Percentiles rank a stretch among this genome's conserved stretches.
Conservation (phyloP, 2,113 vertebrate genomes). For the Ceratotherium simum region DNA sequence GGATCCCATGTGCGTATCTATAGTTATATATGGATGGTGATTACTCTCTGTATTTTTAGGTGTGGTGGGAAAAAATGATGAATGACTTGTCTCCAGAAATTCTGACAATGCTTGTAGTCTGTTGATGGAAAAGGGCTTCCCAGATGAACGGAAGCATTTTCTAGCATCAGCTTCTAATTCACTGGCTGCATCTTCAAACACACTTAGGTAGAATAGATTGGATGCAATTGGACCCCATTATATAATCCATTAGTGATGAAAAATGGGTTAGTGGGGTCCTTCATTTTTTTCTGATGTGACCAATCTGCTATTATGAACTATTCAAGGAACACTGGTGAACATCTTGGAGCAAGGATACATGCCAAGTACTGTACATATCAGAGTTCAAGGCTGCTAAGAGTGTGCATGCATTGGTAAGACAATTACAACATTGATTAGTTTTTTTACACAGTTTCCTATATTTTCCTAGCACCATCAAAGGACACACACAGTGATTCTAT, state of each 20-base stretch:
- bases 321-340: neutral
- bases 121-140: neutral
- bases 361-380: neutral
- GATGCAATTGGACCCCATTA: neutral
- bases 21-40: neutral
- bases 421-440: neutral
- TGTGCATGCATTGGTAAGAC: neutral
- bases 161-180: neutral
- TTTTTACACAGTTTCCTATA: neutral
- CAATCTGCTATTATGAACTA: neutral
- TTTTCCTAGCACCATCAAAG: neutral
- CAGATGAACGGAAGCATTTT: neutral
- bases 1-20: neutral
- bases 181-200: neutral
- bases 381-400: neutral
- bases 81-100: neutral
- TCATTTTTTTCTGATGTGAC: neutral
- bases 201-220: neutral
- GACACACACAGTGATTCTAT: accelerated
- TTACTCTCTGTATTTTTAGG: neutral
- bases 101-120: neutral
- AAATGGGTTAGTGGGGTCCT: neutral
- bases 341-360: neutral
- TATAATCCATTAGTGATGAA: neutral
- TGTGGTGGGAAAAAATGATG: neutral